phyloP scores from a whole-genome alignment of 1,140 invertebrate species.

The Atta cephalotes region DNA sequence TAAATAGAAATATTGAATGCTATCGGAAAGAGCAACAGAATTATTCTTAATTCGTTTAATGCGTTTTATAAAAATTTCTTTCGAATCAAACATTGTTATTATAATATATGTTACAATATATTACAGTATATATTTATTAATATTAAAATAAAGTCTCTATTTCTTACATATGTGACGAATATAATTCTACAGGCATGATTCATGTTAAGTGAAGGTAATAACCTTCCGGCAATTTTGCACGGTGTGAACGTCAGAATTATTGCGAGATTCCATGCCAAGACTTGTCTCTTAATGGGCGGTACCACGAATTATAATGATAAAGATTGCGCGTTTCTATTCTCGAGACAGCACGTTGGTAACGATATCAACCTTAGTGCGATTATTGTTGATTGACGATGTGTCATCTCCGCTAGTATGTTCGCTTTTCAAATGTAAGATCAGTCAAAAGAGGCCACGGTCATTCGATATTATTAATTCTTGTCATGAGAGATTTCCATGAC shows the following conservation, averaged over 20 bases:
- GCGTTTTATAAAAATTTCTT: neutral
- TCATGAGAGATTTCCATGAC: neutral
- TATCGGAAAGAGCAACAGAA: neutral
- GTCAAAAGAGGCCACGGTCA: conserved; percentile 52
- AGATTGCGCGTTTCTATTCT: conserved; percentile 44
- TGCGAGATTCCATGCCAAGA: conserved; percentile 42
- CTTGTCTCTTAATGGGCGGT: conserved; percentile 34
- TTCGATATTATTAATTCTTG: conserved; percentile 23
- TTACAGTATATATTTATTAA: no score
- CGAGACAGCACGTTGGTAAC: conserved; percentile 9
- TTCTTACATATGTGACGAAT: conserved; percentile 1
- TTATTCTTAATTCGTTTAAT: neutral
- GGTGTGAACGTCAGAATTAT: conserved; percentile 39
- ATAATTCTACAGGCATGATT: conserved; percentile 51
- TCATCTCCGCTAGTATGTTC: neutral
- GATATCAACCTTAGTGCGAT: conserved; percentile 12
- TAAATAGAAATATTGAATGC: neutral
- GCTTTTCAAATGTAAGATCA: neutral
- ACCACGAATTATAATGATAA: conserved; percentile 36
- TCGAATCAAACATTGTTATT: neutral
- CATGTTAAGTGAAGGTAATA: conserved; percentile 64
- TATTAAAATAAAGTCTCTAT: neutral
- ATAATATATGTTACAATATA: no score
- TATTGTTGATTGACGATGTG: conserved; percentile 45
- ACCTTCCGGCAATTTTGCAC: conserved; percentile 57